A percentile compares a stretch with the other conserved stretches of the same genome.
These are phyloP conservation scores for Menidia menidia DNA, from an alignment of 2,797 vertebrate species.

Conservation along the genomic window DNA sequence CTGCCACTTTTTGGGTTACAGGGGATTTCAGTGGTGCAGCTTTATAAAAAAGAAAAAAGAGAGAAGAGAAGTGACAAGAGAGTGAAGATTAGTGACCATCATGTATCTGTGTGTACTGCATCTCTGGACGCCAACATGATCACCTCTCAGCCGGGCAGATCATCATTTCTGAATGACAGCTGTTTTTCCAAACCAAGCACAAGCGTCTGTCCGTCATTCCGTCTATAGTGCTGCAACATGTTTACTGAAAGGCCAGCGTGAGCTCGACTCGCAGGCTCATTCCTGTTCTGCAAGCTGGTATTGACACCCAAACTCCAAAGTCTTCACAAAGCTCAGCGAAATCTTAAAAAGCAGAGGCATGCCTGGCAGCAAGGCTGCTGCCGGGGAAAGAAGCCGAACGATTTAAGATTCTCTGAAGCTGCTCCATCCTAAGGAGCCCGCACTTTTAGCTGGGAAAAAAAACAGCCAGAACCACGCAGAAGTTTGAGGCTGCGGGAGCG, in stretches of 20 bases:
- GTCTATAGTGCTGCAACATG: background rate
- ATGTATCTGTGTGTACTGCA: background rate
- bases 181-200: constrained; percentile 34
- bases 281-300: background rate
- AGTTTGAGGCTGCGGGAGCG: constrained; percentile 18
- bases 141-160: constrained; percentile 15
- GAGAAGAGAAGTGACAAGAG: background rate
- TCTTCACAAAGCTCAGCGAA: background rate
- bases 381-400: background rate
- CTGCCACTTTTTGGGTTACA: too few relatives aligned
- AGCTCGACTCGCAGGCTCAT: background rate
- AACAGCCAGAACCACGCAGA: background rate
- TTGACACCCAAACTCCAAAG: background rate
- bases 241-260: constrained; percentile 7
- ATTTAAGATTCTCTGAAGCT: background rate
- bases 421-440: background rate
- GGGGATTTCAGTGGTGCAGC: background rate
- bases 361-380: background rate
- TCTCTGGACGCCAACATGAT: constrained; percentile 8
- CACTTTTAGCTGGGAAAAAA: background rate
- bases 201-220: constrained; percentile 58
- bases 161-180: constrained; percentile 24
- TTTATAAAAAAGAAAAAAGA: too few relatives aligned
- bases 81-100: background rate
- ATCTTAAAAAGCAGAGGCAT: background rate